Evolutionary conservation across 1,140 invertebrate genomes (phyloP), one percentile per base, ranked within the genome.

Genomic region (Atta colombica): DNA sequence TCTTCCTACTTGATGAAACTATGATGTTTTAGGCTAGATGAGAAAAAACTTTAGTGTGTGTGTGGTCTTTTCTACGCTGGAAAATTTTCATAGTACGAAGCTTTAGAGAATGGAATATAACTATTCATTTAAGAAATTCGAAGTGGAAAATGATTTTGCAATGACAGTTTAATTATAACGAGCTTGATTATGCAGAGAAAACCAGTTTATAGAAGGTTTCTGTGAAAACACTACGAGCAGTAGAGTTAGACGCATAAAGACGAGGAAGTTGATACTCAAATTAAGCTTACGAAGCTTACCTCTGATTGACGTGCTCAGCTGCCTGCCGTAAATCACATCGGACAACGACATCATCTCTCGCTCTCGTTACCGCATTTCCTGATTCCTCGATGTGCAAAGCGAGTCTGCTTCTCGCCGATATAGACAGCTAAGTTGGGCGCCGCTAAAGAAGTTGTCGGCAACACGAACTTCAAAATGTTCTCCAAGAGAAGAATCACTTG

Each of bases 291-390:
- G 16, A 69, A 49, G 66, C 39, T 69, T 3, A 90, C 89, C 89
- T 89, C 81, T 88, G 55, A 14, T 31, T 58, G 85, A 81, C n/a
- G 68, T 61, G 77, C 77, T 68, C 25, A 31, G 28, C 45, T 72
- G 55, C 39, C 39, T 80, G 55, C 14, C 61, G 12, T 71, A 77
- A 10, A 45, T 90, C 80, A 77, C 58, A 51, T 85, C 58, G 49
- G 31, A 55, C 66, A 49, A 65, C 78, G 28, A 63, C 89, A 87
- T 90, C 65, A 49, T 89, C 16, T 53, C 10, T 49, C 8, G 35
- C 28, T 87, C 49, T 85, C 25, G 78, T 90, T 90, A 85, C 88
- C 75, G 69, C 89, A 90, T 90, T n/a, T 87, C 89, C 89, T 85
- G 49, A 63, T 77, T 45, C 65, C 16, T 49, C 14, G 25, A 66